Base-by-base conservation (phyloP, 2,113 vertebrate genomes). In the Mellivora capensis region DNA sequence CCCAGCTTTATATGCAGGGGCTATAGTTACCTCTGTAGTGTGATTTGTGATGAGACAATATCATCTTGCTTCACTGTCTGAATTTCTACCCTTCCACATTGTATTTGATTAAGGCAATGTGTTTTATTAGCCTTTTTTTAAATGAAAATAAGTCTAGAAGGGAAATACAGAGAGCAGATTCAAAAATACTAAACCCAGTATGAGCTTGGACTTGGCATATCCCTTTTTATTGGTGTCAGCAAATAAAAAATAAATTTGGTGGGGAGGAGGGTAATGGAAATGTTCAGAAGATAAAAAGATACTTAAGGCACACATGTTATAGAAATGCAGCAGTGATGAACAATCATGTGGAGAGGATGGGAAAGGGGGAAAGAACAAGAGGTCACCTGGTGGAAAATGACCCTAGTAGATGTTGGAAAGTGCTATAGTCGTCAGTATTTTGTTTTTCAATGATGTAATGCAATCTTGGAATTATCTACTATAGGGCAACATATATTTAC, bases 231-330 rank as follows among this genome's bases (percentile, higher is more conserved):
- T 96, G 88, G 42, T 83, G 67, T 89, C 89, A 89, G 54, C 39
- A 97, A 89, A 76, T 93, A 82, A 64, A 61, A 97, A 79, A 74
- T 94, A 86, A 79, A 76, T 93, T 86, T 97, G 52, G 14, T 80
- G 79, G 54, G 91, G 49, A 96, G 54, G 27, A 74, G 59, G 18
- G 1, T 86, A 42, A 21, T 49, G 87, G 59, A 91, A 93, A 89
- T 67, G 31, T 44, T 85, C 47, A 93, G 89, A 76, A 91, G 94
- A 91, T 79, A 89, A 61, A 77, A 96, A 42, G n/a, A 39, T 14
- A 37, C 85, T 64, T 37, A 21, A 79, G 47, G 82, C 64, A 42
- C 2, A 54, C 61, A 42, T 31, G n/a, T 82, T 49, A 44, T 27
- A 11, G 82, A 52, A 84, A 87, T 69, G 37, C 69, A 72, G 81